Base-by-base conservation (phyloP, 1,140 invertebrate species). In the Drosophila athabasca region DNA sequence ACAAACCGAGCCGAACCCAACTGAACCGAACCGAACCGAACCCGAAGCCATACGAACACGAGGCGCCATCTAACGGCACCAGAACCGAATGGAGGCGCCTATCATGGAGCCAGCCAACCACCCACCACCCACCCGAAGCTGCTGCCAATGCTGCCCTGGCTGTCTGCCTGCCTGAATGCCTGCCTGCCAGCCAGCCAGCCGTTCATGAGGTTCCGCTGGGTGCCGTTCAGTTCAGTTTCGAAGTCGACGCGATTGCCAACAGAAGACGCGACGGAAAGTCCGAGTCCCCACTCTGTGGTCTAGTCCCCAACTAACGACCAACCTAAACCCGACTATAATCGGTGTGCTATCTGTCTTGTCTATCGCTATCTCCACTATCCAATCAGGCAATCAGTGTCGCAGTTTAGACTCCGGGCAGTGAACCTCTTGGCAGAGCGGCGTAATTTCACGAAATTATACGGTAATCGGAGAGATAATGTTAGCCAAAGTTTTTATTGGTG, bases 191-290 rank as follows among this genome's bases (percentile, higher is more conserved):
- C 17, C 17, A 19, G 65, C 41, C 66, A 41, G 64, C 70, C 71
- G 67, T 75, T 75, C 54, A 75, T 75, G 65, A 24, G 60, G 49
- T 75, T 75, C 70, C 52, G 44, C 61, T 59, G 55, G 19, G 8
- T 55, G 49, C 55, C 45, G 58, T 74, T 81, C 62, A 81, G 78
- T 70, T 73, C 69, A 73, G 61, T 85, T 85, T 84, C 57, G 51
- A 85, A 87, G 66, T 87, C 66, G 82, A 71, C 82, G 82, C 74
- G 82, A 55, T 75, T 66, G 70, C 68, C 60, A 85, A 68, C 73
- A 82, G 61, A 76, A 71, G 55, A 52, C 64, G 62, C 77, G 59
- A 41, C 62, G 76, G 65, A 70, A 11, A 39, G 35, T 39, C 11
- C 35, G 61, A 72, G 57, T 58, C 15, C 58, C 43, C 44, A 58